Evolutionary conservation across 2,113 vertebrate species (phyloP).

Genomic region (Coptodon rendalli): DNA sequence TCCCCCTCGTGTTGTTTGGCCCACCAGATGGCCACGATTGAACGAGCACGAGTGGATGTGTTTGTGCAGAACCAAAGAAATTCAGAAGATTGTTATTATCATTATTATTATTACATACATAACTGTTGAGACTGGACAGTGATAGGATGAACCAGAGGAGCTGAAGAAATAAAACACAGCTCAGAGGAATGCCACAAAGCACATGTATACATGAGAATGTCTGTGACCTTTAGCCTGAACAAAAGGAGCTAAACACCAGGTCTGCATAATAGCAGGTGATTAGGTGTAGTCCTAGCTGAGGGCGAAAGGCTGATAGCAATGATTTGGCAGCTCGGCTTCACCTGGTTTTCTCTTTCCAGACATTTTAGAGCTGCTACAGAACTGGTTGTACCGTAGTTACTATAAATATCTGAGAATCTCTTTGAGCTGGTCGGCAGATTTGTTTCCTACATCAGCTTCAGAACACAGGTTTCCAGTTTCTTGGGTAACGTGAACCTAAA

Average conservation of each 20-base stretch:
- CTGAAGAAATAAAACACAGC: not conserved
- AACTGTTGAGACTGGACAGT: not conserved
- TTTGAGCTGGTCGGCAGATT: not conserved
- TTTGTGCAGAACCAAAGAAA: not conserved
- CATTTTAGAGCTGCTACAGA: not conserved
- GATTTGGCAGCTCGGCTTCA: constrained; percentile 13
- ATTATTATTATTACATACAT: not conserved
- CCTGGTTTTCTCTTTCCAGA: constrained; percentile 45
- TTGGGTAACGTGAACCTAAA: not conserved
- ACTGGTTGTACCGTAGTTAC: not conserved
- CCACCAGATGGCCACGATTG: not conserved
- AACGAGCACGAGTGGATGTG: not conserved
- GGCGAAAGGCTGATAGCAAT: not conserved
- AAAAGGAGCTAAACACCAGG: constrained; percentile 21
- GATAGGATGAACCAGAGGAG: not conserved
- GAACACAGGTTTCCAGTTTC: not conserved
- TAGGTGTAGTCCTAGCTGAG: not conserved
- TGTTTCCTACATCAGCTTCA: not conserved
- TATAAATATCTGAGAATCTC: not conserved
- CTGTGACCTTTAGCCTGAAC: constrained; percentile 4
- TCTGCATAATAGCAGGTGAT: constrained; percentile 35
- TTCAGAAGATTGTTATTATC: not conserved
- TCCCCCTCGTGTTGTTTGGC: not conserved
- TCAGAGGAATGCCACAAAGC: not conserved
- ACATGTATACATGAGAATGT: not conserved